These are phyloP conservation scores for Syngnathus typhle DNA, from an alignment of 2,113 vertebrate species.

Conservation along the genomic window DNA sequence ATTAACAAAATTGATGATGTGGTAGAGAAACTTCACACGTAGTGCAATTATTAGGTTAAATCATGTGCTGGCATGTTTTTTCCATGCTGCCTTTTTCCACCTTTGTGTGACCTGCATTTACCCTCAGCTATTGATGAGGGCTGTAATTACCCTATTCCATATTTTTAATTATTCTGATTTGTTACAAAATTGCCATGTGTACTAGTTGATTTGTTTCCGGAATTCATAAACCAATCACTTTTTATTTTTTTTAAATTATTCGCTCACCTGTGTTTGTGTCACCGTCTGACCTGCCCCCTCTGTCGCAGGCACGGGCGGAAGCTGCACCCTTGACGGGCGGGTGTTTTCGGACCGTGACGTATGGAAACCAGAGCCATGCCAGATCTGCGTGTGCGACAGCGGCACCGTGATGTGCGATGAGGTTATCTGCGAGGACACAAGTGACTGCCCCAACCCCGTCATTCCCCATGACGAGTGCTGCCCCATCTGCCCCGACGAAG, in stretches of 20 bases:
- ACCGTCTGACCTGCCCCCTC: conserved; percentile 4
- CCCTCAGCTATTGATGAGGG: neutral
- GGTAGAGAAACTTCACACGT: conserved; percentile 16
- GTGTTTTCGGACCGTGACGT: conserved; percentile 80
- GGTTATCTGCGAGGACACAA: conserved; percentile 77
- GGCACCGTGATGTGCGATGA: conserved; percentile 86
- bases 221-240: neutral
- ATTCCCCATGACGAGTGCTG: conserved; percentile 78
- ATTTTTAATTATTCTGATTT: neutral
- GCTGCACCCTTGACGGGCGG: conserved; percentile 78
- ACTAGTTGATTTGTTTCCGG: neutral
- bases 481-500: conserved; percentile 78
- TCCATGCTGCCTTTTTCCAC: neutral
- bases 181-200: neutral
- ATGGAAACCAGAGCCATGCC: conserved; percentile 87
- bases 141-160: neutral
- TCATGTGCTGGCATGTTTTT: neutral
- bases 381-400: conserved; percentile 89
- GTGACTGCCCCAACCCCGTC: conserved; percentile 77
- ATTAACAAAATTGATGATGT: conserved; percentile 11
- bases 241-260: neutral
- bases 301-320: conserved; percentile 67
- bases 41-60: neutral
- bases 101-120: neutral
- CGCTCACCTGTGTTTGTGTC: too few species aligned